Conservation (phyloP, 2,797 vertebrate species). For the Urophycis tenuis region DNA sequence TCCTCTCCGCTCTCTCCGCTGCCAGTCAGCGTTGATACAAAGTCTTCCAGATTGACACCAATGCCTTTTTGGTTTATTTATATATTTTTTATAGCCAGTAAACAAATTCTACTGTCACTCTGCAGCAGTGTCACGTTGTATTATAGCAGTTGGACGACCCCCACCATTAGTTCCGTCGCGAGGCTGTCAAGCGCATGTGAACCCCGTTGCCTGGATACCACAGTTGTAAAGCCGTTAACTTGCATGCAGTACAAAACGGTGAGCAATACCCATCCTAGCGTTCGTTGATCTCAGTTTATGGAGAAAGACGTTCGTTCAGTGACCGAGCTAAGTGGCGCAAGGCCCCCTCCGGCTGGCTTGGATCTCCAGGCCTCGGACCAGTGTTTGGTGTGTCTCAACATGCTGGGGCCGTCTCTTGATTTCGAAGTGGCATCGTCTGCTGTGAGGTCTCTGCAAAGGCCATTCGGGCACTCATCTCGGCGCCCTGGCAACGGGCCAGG, state of each 20-base stretch:
- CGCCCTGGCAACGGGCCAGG: not conserved
- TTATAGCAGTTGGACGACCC: not conserved
- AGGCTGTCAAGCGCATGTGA: no score
- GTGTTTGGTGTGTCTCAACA: no score
- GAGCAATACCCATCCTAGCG: not conserved
- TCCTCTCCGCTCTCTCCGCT: slow-evolving; percentile 1
- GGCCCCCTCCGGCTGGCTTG: no score
- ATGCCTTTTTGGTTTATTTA: not conserved
- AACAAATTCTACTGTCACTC: not conserved
- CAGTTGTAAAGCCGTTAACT: not conserved
- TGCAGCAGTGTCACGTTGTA: not conserved
- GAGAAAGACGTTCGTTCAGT: not conserved
- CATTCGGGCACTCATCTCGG: not conserved
- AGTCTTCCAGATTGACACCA: not conserved
- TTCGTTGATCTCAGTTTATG: not conserved
- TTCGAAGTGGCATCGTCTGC: not conserved
- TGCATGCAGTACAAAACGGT: no score
- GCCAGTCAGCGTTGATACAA: slow-evolving; percentile 19
- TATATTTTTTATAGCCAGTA: not conserved
- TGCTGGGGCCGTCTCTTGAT: not conserved
- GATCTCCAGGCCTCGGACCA: no score
- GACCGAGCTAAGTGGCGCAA: not conserved
- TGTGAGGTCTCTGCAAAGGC: not conserved
- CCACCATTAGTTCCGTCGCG: not conserved
- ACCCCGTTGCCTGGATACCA: not conserved